These are phyloP conservation scores for Bubo bubo DNA, from an alignment of 2,113 vertebrate genomes.

Conservation along the genomic window DNA sequence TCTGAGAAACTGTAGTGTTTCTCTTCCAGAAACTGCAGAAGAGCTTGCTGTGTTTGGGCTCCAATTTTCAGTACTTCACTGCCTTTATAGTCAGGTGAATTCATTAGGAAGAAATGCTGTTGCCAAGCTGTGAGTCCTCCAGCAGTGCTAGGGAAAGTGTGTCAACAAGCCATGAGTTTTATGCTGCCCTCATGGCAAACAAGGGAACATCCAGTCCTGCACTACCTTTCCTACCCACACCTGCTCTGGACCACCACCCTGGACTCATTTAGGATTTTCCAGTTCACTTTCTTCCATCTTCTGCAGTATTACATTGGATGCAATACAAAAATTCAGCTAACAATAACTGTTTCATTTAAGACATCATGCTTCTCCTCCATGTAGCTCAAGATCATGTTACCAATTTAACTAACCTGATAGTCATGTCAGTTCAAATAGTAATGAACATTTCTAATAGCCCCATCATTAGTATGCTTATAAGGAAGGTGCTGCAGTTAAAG, in stretches of 20 bases:
- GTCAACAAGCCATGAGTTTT: neutral
- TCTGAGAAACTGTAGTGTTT: neutral
- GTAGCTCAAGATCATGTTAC: neutral
- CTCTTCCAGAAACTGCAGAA: neutral
- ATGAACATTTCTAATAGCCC: neutral
- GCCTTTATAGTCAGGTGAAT: neutral
- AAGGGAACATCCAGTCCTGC: neutral
- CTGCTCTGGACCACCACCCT: neutral
- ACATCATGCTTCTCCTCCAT: neutral
- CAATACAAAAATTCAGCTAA: neutral
- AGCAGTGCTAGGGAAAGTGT: neutral
- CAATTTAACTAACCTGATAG: neutral
- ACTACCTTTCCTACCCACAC: neutral
- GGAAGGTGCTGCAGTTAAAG: neutral
- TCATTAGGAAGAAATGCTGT: neutral
- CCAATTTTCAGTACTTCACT: neutral
- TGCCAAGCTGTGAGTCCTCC: neutral
- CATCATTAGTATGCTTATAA: neutral
- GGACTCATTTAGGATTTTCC: neutral
- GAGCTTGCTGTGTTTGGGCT: neutral
- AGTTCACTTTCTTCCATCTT: neutral
- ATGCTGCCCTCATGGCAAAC: neutral
- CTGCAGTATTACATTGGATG: neutral
- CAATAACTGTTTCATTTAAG: neutral
- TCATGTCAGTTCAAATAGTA: neutral